These are phyloP conservation scores for Camelus bactrianus DNA, from an alignment of 2,113 vertebrate species.

Conservation along the genomic window DNA sequence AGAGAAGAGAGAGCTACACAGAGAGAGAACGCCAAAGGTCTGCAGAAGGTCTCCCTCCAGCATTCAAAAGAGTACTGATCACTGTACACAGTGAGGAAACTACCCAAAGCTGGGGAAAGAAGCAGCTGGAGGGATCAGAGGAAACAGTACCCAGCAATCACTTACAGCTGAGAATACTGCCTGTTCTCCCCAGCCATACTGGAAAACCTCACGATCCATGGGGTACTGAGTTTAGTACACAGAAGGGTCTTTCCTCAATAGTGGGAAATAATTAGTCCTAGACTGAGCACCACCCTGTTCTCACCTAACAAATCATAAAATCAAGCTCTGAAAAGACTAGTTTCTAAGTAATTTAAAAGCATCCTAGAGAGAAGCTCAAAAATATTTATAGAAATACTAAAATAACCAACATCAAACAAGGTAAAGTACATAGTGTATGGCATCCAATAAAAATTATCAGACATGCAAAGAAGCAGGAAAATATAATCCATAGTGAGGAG, in stretches of 20 bases:
- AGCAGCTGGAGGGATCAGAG: not conserved
- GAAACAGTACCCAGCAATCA: not conserved
- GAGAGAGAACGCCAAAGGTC: not conserved
- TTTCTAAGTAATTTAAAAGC: not conserved
- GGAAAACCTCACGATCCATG: not conserved
- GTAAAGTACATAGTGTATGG: not conserved
- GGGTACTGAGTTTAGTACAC: not conserved
- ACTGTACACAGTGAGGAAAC: not conserved
- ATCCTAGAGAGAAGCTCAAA: not conserved
- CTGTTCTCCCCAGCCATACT: not conserved
- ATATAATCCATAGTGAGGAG: not conserved
- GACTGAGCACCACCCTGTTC: not conserved
- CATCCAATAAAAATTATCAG: not conserved
- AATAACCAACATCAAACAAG: not conserved
- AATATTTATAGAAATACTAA: not conserved
- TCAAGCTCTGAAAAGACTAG: not conserved
- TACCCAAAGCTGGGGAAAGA: not conserved
- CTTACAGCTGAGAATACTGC: not conserved
- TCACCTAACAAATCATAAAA: not conserved
- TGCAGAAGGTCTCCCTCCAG: not conserved
- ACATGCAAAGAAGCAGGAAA: not conserved
- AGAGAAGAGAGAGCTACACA: not conserved
- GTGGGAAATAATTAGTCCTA: not conserved
- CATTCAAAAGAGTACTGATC: not conserved
- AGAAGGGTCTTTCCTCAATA: not conserved